Evolutionary conservation across 2,888 invertebrate genomes (phyloP).

Genomic region (Masnerella sp.): DNA sequence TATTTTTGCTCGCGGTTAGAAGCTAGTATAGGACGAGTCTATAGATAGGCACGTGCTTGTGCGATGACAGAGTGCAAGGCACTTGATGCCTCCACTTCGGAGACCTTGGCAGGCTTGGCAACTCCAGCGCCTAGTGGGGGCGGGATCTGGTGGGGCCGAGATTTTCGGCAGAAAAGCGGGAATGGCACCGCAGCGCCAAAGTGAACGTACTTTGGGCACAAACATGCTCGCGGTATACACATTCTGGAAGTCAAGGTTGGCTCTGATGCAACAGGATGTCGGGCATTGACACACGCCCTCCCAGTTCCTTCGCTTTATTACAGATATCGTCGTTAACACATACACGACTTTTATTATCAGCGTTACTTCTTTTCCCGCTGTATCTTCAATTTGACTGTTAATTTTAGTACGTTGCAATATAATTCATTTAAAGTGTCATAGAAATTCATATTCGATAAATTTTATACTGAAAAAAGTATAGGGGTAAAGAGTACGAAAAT

Average conservation of each 20-base stretch:
- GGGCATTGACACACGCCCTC: constrained; percentile 69
- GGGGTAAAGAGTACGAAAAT: too few species aligned
- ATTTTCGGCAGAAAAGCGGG: constrained; percentile 26
- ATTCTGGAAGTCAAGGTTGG: constrained; percentile 75
- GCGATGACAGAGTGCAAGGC: constrained; percentile 58
- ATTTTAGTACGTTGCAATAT: too few species aligned
- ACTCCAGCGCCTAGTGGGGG: constrained; percentile 15
- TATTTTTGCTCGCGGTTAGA: too few species aligned
- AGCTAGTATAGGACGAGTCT: too few species aligned
- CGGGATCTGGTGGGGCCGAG: neutral
- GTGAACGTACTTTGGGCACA: constrained; percentile 66
- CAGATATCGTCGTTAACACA: constrained; percentile 44
- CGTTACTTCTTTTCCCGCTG: too few species aligned
- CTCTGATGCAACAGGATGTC: constrained; percentile 75
- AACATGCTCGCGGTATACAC: constrained; percentile 64
- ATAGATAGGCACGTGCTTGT: constrained; percentile 49
- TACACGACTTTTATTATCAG: constrained; percentile 16
- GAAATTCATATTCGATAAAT: too few species aligned
- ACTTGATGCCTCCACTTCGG: constrained; percentile 49
- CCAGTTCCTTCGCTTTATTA: constrained; percentile 34
- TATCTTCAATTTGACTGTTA: too few species aligned
- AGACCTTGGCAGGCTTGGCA: constrained; percentile 56
- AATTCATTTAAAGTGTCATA: too few species aligned
- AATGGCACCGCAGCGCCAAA: constrained; percentile 31
- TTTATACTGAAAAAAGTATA: too few species aligned